phyloP scores from a whole-genome alignment of 2,113 vertebrate genomes.

The Prunella fulvescens region DNA sequence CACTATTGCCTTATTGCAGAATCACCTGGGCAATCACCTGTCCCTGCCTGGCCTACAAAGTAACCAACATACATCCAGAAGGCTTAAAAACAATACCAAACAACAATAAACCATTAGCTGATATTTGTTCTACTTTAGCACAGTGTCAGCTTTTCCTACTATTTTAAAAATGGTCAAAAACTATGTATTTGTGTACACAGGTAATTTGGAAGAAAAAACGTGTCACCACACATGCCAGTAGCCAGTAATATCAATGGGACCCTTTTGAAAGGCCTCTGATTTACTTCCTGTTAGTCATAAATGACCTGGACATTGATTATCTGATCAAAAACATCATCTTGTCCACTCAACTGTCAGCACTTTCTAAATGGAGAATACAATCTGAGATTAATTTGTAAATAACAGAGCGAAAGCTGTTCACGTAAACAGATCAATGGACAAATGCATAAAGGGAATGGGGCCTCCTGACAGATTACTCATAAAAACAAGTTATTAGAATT shows the following conservation, averaged over 20 bases:
- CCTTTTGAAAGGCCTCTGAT: background rate
- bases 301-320: background rate
- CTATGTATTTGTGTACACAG: background rate
- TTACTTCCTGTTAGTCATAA: background rate
- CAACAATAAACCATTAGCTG: background rate
- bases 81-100: background rate
- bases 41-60: background rate
- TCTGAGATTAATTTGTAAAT: slow-evolving; percentile 4
- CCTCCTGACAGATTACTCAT: slow-evolving; percentile 2
- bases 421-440: background rate
- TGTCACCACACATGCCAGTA: background rate
- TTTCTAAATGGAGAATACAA: background rate
- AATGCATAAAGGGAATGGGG: background rate
- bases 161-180: background rate
- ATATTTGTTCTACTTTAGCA: background rate
- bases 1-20: background rate
- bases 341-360: background rate
- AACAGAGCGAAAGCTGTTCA: background rate
- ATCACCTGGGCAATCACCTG: background rate
- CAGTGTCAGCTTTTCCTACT: background rate
- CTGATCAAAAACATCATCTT: background rate
- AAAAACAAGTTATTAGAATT: background rate
- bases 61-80: background rate
- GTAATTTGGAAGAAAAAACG: background rate
- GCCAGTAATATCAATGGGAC: background rate